A percentile compares a stretch with the other conserved stretches of the same genome.
phyloP scores from a whole-genome alignment of 2,113 vertebrate genomes.

The Melierax canorus region DNA sequence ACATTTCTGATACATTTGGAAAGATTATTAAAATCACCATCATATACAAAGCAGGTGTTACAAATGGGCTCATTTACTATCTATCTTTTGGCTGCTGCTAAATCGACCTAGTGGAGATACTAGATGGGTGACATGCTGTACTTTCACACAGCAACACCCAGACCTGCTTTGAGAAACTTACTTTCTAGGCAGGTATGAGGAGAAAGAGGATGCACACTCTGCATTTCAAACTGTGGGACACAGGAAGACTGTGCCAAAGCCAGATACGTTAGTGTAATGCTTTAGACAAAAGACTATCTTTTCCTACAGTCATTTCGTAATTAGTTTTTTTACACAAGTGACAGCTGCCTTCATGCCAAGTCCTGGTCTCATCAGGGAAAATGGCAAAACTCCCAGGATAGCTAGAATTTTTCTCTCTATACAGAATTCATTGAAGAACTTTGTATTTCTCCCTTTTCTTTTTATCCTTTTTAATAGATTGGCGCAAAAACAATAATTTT shows the following conservation, averaged over 20 bases:
- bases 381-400: conserved; percentile 48
- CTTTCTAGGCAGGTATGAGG: not conserved
- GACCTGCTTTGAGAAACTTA: not conserved
- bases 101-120: not conserved
- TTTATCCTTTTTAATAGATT: not conserved
- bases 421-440: conserved; percentile 6
- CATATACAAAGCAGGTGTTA: not conserved
- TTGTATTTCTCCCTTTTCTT: not conserved
- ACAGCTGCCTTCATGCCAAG: conserved; percentile 9
- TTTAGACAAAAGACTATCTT: conserved; percentile 18
- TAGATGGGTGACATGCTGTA: not conserved
- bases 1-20: not conserved
- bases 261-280: not conserved
- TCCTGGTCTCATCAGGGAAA: not conserved
- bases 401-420: not conserved
- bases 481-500: not conserved
- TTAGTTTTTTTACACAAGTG: conserved; percentile 26
- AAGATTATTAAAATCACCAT: not conserved
- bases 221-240: not conserved
- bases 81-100: not conserved
- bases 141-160: not conserved
- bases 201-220: not conserved
- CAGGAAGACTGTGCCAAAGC: not conserved
- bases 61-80: not conserved
- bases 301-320: not conserved